Percentiles rank a stretch among this genome's conserved stretches.
These are phyloP conservation scores for Ectemnius cavifrons DNA, from an alignment of 2,888 invertebrate genomes.

Conservation along the genomic window DNA sequence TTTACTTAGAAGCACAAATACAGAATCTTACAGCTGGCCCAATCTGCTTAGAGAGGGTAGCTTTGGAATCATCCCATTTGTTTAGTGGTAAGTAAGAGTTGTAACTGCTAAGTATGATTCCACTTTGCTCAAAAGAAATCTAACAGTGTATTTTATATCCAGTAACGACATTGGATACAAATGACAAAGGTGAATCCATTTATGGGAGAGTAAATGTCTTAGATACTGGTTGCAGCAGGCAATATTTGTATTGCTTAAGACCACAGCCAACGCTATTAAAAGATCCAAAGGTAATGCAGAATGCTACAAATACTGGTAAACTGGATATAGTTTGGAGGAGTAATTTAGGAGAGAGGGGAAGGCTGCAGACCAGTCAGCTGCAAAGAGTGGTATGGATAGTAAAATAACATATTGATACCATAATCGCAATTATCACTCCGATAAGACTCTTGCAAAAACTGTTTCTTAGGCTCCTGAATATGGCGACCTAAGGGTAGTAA, in stretches of 20 bases:
- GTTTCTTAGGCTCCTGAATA: conserved; percentile 89
- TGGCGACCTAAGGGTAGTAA: conserved; percentile 92
- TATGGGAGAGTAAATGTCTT: conserved; percentile 90
- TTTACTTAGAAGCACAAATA: conserved; percentile 87
- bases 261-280: conserved; percentile 88
- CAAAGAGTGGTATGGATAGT: conserved; percentile 85
- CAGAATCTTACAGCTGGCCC: conserved; percentile 97
- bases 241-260: conserved; percentile 95
- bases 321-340: conserved; percentile 99
- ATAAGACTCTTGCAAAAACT: conserved; percentile 15
- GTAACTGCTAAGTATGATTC: conserved; percentile 9
- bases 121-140: neutral
- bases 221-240: conserved; percentile 93
- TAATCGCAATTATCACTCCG: neutral
- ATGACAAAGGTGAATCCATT: conserved; percentile 84
- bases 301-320: conserved; percentile 95
- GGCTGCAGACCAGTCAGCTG: conserved; percentile 96
- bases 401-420: neutral
- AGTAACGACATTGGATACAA: conserved; percentile 87
- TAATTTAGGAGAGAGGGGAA: conserved; percentile 96
- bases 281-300: conserved; percentile 88
- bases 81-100: conserved; percentile 83
- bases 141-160: conserved; percentile 30
- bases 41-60: conserved; percentile 96
- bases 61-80: conserved; percentile 93